phyloP scores from a whole-genome alignment of 1,140 invertebrate genomes.

The Samia ricini region DNA sequence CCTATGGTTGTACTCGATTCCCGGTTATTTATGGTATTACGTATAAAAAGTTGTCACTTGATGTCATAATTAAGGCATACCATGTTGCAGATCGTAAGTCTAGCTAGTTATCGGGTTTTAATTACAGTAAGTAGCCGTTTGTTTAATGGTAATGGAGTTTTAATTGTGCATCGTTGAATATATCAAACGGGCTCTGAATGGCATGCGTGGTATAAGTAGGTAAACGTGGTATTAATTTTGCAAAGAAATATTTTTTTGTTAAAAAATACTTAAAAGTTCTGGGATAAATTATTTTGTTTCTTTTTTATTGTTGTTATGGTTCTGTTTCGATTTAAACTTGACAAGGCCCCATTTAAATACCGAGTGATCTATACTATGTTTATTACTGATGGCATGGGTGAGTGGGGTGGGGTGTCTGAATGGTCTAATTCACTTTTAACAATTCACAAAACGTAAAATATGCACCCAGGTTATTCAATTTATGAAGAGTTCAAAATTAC shows the following conservation, averaged over 20 bases:
- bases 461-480: no score
- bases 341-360: no score
- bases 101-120: neutral
- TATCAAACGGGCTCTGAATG: neutral
- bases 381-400: no score
- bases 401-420: no score
- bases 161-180: neutral
- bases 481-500: no score
- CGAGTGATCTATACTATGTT: no score
- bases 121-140: neutral
- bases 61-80: slow-evolving; percentile 1
- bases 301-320: no score
- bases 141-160: neutral
- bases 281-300: no score
- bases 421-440: no score
- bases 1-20: neutral
- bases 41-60: neutral
- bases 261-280: neutral
- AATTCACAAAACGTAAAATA: no score
- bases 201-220: neutral
- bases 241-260: neutral
- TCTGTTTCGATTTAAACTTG: no score
- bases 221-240: neutral
- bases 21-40: neutral
- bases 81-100: neutral